phyloP scores from a whole-genome alignment of 2,888 invertebrate genomes.

The Rhimphoctona megacephalus region DNA sequence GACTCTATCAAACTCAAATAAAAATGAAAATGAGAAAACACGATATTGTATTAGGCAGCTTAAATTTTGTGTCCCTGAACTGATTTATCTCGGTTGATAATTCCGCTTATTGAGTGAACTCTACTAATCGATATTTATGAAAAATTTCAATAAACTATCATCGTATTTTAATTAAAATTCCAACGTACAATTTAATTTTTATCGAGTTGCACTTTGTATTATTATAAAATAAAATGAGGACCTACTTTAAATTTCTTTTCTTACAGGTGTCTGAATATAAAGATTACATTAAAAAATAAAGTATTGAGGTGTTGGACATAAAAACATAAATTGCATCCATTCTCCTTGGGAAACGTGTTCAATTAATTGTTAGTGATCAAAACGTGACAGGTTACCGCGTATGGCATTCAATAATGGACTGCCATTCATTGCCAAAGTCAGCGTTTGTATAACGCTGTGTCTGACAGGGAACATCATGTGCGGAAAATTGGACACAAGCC shows the following conservation, averaged over 20 bases:
- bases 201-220: neutral
- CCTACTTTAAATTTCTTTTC: neutral
- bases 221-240: too few relatives aligned
- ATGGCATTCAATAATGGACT: slow-evolving; percentile 8
- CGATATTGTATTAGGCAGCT: neutral
- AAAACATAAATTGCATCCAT: neutral
- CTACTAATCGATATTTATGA: neutral
- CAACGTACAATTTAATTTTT: neutral
- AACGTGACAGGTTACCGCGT: neutral
- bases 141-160: neutral
- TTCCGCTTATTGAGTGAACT: neutral
- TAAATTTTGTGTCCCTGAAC: neutral
- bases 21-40: neutral
- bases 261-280: neutral
- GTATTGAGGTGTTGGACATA: neutral
- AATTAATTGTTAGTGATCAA: slow-evolving; percentile 30
- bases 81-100: neutral
- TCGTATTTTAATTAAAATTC: neutral
- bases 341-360: slow-evolving; percentile 2
- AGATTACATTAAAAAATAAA: neutral
- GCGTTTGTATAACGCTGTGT: neutral
- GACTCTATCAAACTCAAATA: neutral
- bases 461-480: slow-evolving; percentile 16
- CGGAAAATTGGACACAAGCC: slow-evolving; percentile 27
- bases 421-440: slow-evolving; percentile 15